Evolutionary conservation across 2,888 invertebrate species (phyloP).

Genomic region (Siphlonurus alternatus): DNA sequence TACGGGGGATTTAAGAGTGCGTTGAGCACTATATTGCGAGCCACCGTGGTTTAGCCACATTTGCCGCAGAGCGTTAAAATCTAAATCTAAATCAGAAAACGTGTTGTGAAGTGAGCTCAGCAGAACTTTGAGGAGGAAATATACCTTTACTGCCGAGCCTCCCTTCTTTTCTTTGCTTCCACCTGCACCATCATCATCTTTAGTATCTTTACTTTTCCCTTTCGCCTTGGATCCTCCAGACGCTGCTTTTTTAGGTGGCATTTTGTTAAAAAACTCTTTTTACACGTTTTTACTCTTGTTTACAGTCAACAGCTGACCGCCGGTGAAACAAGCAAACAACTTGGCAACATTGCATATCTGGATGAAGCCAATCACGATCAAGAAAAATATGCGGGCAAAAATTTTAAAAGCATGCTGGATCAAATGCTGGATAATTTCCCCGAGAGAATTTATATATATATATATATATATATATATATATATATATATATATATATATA

Average conservation of each 20-base stretch:
- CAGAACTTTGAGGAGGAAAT: neutral
- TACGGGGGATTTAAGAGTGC: too few species aligned
- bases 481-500: too few species aligned
- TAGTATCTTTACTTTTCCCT: slow-evolving; percentile 28
- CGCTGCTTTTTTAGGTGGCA: slow-evolving; percentile 57
- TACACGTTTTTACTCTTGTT: neutral
- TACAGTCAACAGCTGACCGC: neutral
- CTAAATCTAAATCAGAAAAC: too few species aligned
- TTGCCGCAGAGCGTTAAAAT: too few species aligned
- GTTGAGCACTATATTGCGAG: too few species aligned
- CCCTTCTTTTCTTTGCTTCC: slow-evolving; percentile 60
- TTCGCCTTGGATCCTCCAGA: slow-evolving; percentile 28
- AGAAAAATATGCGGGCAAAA: neutral
- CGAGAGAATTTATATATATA: too few species aligned
- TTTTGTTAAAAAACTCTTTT: slow-evolving; percentile 19
- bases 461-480: too few species aligned
- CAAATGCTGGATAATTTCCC: too few species aligned
- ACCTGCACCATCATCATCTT: slow-evolving; percentile 24
- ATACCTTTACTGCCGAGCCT: slow-evolving; percentile 59
- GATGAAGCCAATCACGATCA: neutral
- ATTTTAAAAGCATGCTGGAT: too few species aligned
- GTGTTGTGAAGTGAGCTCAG: too few species aligned
- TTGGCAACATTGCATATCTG: neutral
- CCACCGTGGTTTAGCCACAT: too few species aligned
- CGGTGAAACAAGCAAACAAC: neutral